phyloP scores from a whole-genome alignment of 2,888 invertebrate species.

The Chirona hameri region DNA sequence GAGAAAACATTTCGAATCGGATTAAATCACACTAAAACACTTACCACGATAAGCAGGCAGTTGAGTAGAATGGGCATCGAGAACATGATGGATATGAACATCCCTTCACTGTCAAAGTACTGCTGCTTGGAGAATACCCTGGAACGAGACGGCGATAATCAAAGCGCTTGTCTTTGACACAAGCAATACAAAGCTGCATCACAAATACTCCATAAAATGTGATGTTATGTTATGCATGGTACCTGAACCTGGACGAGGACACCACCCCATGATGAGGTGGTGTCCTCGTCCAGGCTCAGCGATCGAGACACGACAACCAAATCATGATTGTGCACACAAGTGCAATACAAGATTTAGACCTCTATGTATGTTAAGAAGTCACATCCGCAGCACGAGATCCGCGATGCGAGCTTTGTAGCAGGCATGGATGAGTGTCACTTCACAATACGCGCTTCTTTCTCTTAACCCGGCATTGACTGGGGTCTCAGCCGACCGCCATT shows the following conservation, averaged over 20 bases:
- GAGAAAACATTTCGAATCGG: too few relatives aligned
- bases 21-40: neutral
- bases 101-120: neutral
- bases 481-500: too few relatives aligned
- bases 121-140: neutral
- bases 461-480: too few relatives aligned
- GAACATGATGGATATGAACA: neutral
- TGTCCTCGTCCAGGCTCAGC: neutral
- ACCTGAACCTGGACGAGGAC: neutral
- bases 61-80: constrained; percentile 1
- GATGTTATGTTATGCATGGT: too few relatives aligned
- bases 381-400: too few relatives aligned
- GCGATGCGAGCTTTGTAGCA: too few relatives aligned
- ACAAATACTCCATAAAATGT: neutral
- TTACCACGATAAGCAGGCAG: constrained; percentile 2
- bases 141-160: neutral
- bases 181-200: neutral
- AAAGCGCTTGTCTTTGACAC: neutral
- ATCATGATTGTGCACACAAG: too few relatives aligned
- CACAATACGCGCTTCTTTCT: too few relatives aligned
- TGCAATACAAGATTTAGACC: too few relatives aligned
- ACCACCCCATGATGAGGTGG: neutral
- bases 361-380: too few relatives aligned
- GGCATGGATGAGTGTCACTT: too few relatives aligned
- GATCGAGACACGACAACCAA: neutral